Evolutionary conservation across 2,888 invertebrate species (phyloP), one percentile per base, ranked within the genome.

Genomic region (Blera fallax): DNA sequence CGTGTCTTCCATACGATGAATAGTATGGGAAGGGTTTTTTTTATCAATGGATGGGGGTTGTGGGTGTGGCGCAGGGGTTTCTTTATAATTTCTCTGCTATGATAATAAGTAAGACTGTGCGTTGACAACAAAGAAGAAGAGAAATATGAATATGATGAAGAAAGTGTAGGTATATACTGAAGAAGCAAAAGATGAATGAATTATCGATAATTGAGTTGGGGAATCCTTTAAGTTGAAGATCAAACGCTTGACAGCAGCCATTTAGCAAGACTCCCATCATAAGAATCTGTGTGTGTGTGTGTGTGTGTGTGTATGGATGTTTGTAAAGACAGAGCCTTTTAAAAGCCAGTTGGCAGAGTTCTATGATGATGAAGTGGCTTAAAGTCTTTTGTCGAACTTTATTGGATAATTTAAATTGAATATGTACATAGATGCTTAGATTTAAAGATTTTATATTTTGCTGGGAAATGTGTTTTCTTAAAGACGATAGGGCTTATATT

Each of bases 191-290:
- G 81, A 85, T 85, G 85, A 85, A 81, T 85, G 81, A 85, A 85
- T 85, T 85, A 81, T 72, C 85, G 65, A 72, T 81, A 85, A 85
- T 85, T 85, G 58, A 81, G 85, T 85, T 81, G 81, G 65, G 60
- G 85, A 85, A 85, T 85, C 85, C 81, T 81, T 85, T 85, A 76
- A 81, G 76, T 85, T 85, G 70, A 81, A 85, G 85, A 85, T 85
- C 85, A 85, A 85, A 81, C 85, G 72, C 54, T 65, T 72, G 45
- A 65, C 74, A 76, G 78, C 50, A 80, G 58, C 34, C 56, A 50
- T 73, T 65, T 73, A 60, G 18, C 11, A 27, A 48, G 56, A 34
- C 16, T 29, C 3, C 3, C 34, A 11, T 1, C 7, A 52, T 52
- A 8, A 52, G 14, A 14, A 14, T 52, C 29, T 21, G 11, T 4